Evolutionary conservation across 2,888 invertebrate species (phyloP), one percentile per base, ranked within the genome.

Genomic region (Silvanus unidentatus): DNA sequence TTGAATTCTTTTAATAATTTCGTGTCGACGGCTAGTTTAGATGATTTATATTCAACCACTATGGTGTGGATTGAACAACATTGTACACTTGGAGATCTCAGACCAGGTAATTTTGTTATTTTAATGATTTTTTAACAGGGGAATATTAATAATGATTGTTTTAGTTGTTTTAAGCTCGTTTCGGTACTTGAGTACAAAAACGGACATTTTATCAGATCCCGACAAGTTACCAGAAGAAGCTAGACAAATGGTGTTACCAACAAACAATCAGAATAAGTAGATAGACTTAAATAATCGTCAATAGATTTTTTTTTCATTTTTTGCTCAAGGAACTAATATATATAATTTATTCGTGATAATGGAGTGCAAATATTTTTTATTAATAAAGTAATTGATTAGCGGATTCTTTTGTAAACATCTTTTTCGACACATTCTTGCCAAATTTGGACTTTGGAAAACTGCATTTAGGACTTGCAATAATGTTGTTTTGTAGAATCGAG

Each of bases 41-140:
- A 91, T 55, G 96, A 97, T 74, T 77, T 97, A 52, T 92, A 90
- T 71, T 82, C 92, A 57, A 91, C 95, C 53, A 91, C 93, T 48
- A 79, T 92, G 65, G 79, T 89, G 49, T 97, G 97, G 97, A 85
- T 94, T 44, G 95, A 97, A 73, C 95, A 96, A 69, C 93, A 94
- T 73, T 97, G 96, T 75, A 93, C 95, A 35, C 81, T 97, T 53
- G 88, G 89, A 57, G 88, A 91, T 76, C 85, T 97, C 73, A 79
- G 97, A 63, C 95, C 95, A 68, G 89, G 96, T 96, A 77, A 70
- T 66, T n/a, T n/a, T 47, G 13, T 11, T 30, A 10, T 14, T 13
- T 29, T 30, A 40, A 29, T 9, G 15, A 13, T 38, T 12, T 38
- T 9, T 38, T 14, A 9, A 13, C 9, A 10, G 10, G 9, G 10